Percentiles rank a stretch among this genome's conserved stretches.
Evolutionary conservation across 2,888 invertebrate genomes (phyloP).

Genomic region (Lycophotia porphyrea): DNA sequence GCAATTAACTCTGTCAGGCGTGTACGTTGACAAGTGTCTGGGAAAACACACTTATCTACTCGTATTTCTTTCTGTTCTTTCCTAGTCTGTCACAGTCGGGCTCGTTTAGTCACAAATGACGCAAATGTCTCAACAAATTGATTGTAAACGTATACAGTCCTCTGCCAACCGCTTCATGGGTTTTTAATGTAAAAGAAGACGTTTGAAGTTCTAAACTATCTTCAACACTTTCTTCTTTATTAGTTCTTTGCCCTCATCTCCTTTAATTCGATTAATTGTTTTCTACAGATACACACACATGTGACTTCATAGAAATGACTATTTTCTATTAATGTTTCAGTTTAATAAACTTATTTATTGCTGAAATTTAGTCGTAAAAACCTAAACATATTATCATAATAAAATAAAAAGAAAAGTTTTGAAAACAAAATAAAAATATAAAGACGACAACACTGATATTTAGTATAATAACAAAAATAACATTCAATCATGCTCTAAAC

Average conservation of each 20-base stretch:
- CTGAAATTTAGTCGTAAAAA: conserved; percentile 29
- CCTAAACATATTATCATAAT: conserved; percentile 33
- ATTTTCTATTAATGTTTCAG: conserved; percentile 2
- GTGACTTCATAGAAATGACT: conserved; percentile 8
- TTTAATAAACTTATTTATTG: conserved; percentile 34
- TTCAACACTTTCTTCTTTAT: conserved; percentile 59
- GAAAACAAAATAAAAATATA: conserved; percentile 34
- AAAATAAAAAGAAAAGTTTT: conserved; percentile 27
- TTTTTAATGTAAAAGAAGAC: conserved; percentile 52
- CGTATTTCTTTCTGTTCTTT: conserved; percentile 56
- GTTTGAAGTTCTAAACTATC: conserved; percentile 60
- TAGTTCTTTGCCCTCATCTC: conserved; percentile 55
- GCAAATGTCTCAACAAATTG: conserved; percentile 62
- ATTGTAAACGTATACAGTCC: conserved; percentile 49
- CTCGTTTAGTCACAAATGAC: conserved; percentile 62
- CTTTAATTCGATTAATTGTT: conserved; percentile 45
- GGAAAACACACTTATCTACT: conserved; percentile 53
- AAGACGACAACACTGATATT: conserved; percentile 41
- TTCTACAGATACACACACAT: conserved; percentile 17
- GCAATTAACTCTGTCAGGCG: conserved; percentile 53
- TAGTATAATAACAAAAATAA: conserved; percentile 36
- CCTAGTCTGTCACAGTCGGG: conserved; percentile 46
- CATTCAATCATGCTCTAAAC: conserved; percentile 37
- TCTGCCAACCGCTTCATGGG: conserved; percentile 54
- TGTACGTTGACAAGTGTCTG: conserved; percentile 46